Conservation (phyloP, 1,140 invertebrate species). For the Drosophila funebris region DNA sequence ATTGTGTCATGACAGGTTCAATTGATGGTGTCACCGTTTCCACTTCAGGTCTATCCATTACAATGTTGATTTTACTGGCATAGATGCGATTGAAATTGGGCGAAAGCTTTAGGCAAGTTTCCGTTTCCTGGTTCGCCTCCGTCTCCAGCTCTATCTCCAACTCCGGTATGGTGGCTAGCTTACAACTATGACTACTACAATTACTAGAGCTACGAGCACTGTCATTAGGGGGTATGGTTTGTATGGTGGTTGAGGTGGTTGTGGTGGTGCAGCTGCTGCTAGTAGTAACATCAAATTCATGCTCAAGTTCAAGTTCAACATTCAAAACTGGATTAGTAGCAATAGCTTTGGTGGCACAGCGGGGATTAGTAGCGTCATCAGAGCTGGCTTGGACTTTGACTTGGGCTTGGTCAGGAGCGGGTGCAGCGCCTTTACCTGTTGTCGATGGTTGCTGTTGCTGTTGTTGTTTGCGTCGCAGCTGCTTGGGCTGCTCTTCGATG, state of each 20-base stretch:
- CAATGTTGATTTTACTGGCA: conserved; percentile 72
- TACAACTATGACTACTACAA: conserved; percentile 76
- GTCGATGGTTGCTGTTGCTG: conserved; percentile 30
- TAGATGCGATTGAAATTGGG: conserved; percentile 79
- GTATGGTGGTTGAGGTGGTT: conserved; percentile 1
- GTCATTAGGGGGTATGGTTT: conserved; percentile 53
- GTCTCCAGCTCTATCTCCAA: conserved; percentile 41
- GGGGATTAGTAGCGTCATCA: conserved; percentile 57
- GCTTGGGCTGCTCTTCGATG: conserved; percentile 68
- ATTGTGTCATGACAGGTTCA: conserved; percentile 37
- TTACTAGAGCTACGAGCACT: conserved; percentile 50
- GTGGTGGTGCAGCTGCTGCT: not conserved
- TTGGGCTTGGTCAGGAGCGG: conserved; percentile 24
- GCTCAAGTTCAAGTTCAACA: conserved; percentile 36
- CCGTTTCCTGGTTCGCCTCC: conserved; percentile 23
- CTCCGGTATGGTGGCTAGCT: conserved; percentile 79
- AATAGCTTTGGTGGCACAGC: conserved; percentile 46
- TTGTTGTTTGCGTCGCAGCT: conserved; percentile 25
- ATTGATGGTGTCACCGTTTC: not conserved
- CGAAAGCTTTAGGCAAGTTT: conserved; percentile 57
- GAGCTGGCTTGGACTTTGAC: conserved; percentile 31
- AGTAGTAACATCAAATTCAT: conserved; percentile 55
- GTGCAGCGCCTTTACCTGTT: conserved; percentile 69
- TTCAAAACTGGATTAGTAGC: conserved; percentile 70
- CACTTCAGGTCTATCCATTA: conserved; percentile 47